A percentile compares a stretch with the other conserved stretches of the same genome.
Evolutionary conservation across 1,140 invertebrate genomes (phyloP).

Genomic region (Drosophila santomea): DNA sequence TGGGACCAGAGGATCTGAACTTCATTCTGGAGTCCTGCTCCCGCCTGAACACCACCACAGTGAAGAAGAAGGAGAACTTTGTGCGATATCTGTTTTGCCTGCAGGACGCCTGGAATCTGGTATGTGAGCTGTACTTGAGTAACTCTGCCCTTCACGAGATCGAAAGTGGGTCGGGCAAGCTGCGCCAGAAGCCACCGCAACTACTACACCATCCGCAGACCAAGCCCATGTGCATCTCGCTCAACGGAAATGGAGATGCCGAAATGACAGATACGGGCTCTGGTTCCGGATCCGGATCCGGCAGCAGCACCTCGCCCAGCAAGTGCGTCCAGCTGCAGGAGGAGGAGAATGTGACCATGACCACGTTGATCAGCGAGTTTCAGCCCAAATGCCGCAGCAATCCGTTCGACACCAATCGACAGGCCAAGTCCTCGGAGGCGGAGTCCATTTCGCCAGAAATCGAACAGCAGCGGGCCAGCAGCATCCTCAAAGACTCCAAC

Average conservation of each 20-base stretch:
- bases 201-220: conserved; percentile 26
- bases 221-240: conserved; percentile 65
- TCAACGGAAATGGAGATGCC: conserved; percentile 59
- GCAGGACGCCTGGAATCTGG: conserved; percentile 87
- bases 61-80: conserved; percentile 86
- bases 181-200: conserved; percentile 37
- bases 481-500: conserved; percentile 90
- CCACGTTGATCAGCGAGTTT: conserved; percentile 85
- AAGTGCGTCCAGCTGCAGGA: conserved; percentile 72
- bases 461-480: conserved; percentile 90
- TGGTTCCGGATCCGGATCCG: conserved; percentile 29
- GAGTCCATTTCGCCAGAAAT: conserved; percentile 89
- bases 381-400: conserved; percentile 86
- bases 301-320: conserved; percentile 63
- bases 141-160: conserved; percentile 85
- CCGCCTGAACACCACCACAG: conserved; percentile 85
- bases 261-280: conserved; percentile 38
- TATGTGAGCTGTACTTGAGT: conserved; percentile 86
- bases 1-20: conserved; percentile 88
- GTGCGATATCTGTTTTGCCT: conserved; percentile 86
- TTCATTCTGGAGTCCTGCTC: conserved; percentile 87
- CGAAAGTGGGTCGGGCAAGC: conserved; percentile 80
- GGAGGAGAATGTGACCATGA: conserved; percentile 84
- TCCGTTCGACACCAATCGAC: conserved; percentile 86
- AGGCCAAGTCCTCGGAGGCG: conserved; percentile 85